A percentile compares a stretch with the other conserved stretches of the same genome.
Evolutionary conservation across 2,113 vertebrate genomes (phyloP).

Genomic region (Ptychochromis oligacanthus): DNA sequence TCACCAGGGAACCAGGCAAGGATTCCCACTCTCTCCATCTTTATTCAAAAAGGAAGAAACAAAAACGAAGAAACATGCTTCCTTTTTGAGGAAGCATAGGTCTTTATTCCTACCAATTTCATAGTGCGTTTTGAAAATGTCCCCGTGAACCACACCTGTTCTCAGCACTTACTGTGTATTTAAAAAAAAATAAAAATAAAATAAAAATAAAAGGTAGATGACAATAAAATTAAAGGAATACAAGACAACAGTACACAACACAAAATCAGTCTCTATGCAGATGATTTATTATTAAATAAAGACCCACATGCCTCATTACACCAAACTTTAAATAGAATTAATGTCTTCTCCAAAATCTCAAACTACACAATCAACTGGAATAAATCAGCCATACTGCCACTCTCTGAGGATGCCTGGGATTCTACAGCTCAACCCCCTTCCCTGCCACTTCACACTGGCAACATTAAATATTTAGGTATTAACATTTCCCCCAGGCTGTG

Average conservation of each 20-base stretch:
- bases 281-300: background rate
- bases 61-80: too few relatives aligned
- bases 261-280: background rate
- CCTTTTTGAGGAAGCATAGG: constrained; percentile 72
- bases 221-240: background rate
- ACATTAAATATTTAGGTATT: too few relatives aligned
- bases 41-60: too few relatives aligned
- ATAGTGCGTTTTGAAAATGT: constrained; percentile 60
- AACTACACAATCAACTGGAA: too few relatives aligned
- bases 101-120: constrained; percentile 61
- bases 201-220: too few relatives aligned
- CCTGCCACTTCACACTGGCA: too few relatives aligned
- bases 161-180: constrained; percentile 61
- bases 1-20: background rate
- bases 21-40: too few relatives aligned
- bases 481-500: too few relatives aligned
- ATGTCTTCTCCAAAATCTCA: too few relatives aligned
- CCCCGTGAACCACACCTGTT: constrained; percentile 59
- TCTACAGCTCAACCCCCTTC: too few relatives aligned
- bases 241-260: background rate
- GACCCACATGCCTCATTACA: background rate
- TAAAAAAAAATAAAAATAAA: background rate
- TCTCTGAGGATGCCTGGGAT: too few relatives aligned
- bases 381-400: too few relatives aligned
- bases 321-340: background rate